Evolutionary conservation across 1,140 invertebrate genomes (phyloP), one percentile per base, ranked within the genome.

Genomic region (Heliothis subflexa): DNA sequence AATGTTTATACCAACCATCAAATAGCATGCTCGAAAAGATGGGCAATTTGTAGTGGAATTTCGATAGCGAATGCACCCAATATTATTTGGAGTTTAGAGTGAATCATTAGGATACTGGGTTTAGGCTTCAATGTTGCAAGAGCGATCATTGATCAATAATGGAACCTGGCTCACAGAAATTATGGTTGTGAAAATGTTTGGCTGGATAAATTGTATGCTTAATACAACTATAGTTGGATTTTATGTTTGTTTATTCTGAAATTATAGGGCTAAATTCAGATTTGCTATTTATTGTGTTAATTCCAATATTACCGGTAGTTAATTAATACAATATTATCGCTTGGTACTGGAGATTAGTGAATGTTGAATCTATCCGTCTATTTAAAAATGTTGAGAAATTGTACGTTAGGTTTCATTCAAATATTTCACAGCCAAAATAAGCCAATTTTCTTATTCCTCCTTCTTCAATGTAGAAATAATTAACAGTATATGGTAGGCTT

Each of bases 1-100:
- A 21, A 74, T 74, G 71, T 74, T 74, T 74, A 74, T 49, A 59
- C 16, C 55, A 55, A 52, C 59, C 55, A 45, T 74, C 71, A 74
- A 74, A 74, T 49, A 72, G 12, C 16, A 33, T 57, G 54, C 57
- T 55, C 10, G 54, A 59, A 57, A 72, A 72, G 33, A 47, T 49
- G 13, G 57, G 40, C 61, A 50, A 74, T 74, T 61, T 74, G 71
- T 1, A 59, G 47, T 13, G 55, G 71, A 74, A 74, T 74, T 74
- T 21, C 49, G 71, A 74, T 16, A 74, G 14, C 13, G 21, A 61
- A 74, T 74, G 55, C 54, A 59, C 49, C n/a, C 16, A 59, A 57
- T 61, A 13, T 74, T n/a, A 74, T 74, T 74, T 61, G 33, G 18
- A 61, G n/a, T 49, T 40, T 40, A 40, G 18, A 14, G n/a, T 74